Conservation (phyloP, 2,113 vertebrate genomes). For the Prunella fulvescens region DNA sequence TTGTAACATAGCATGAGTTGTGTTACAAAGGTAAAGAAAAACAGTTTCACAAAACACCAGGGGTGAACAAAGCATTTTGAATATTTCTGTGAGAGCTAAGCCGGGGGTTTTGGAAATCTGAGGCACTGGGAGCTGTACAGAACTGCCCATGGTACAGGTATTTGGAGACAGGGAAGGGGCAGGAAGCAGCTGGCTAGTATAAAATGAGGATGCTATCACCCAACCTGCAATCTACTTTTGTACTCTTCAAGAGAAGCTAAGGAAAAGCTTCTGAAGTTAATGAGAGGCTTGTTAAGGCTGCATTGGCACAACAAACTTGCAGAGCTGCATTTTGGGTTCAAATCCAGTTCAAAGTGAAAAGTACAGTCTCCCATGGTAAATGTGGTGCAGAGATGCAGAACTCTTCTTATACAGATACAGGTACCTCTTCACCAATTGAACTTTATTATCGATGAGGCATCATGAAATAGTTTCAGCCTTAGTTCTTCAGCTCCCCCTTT, state of each 20-base stretch:
- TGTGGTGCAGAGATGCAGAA: not conserved
- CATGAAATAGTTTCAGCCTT: not conserved
- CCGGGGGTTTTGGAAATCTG: not conserved
- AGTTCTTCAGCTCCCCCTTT: not conserved
- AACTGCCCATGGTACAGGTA: not conserved
- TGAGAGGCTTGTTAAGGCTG: not conserved
- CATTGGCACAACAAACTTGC: not conserved
- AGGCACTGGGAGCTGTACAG: slow-evolving; percentile 11
- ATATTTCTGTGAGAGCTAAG: not conserved
- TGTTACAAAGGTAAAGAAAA: slow-evolving; percentile 32
- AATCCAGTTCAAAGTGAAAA: slow-evolving; percentile 15
- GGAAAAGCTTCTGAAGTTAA: slow-evolving; percentile 17
- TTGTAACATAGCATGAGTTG: not conserved
- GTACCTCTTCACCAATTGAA: too few species aligned
- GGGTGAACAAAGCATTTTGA: not conserved
- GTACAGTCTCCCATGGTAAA: not conserved
- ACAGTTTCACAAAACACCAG: slow-evolving; percentile 18
- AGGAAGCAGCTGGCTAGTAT: not conserved
- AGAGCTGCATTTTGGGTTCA: slow-evolving; percentile 34
- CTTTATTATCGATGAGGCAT: not conserved
- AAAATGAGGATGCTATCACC: not conserved
- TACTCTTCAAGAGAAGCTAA: not conserved
- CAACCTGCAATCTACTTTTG: not conserved
- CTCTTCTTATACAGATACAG: too few species aligned
- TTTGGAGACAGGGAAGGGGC: not conserved